These are phyloP conservation scores for Aplodontia rufa DNA, from an alignment of 2,113 vertebrate genomes.

Conservation along the genomic window DNA sequence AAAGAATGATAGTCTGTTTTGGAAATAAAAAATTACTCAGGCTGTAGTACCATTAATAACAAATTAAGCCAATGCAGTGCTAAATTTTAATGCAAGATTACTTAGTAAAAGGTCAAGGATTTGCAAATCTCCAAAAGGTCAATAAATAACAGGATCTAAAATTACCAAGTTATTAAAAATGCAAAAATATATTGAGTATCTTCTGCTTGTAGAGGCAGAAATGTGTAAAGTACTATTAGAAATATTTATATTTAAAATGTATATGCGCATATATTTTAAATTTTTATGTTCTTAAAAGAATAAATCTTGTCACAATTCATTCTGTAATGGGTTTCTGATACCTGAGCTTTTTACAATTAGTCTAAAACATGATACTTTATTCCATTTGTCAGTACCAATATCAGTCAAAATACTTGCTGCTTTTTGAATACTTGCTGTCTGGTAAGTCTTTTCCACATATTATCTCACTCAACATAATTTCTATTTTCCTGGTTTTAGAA, in stretches of 20 bases:
- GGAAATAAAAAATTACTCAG: background rate
- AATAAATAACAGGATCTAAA: background rate
- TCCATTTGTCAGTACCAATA: background rate
- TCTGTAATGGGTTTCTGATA: background rate
- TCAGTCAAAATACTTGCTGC: background rate
- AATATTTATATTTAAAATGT: conserved; percentile 22
- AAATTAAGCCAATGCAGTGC: background rate
- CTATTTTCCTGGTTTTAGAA: background rate
- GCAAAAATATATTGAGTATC: background rate
- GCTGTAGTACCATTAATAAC: background rate
- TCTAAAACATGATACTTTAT: background rate
- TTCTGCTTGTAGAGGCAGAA: background rate
- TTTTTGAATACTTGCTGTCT: background rate
- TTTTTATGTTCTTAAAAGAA: background rate
- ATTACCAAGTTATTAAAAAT: background rate
- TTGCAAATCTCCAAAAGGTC: background rate
- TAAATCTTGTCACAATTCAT: background rate
- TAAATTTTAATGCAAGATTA: background rate
- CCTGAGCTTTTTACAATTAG: conserved; percentile 1
- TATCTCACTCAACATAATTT: background rate
- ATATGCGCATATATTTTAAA: background rate
- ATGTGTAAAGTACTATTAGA: background rate
- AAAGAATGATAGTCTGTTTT: conserved; percentile 2
- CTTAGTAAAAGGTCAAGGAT: background rate
- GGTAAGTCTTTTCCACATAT: background rate